These are phyloP conservation scores for Saiga tatarica DNA, from an alignment of 2,113 vertebrate species.

Conservation along the genomic window DNA sequence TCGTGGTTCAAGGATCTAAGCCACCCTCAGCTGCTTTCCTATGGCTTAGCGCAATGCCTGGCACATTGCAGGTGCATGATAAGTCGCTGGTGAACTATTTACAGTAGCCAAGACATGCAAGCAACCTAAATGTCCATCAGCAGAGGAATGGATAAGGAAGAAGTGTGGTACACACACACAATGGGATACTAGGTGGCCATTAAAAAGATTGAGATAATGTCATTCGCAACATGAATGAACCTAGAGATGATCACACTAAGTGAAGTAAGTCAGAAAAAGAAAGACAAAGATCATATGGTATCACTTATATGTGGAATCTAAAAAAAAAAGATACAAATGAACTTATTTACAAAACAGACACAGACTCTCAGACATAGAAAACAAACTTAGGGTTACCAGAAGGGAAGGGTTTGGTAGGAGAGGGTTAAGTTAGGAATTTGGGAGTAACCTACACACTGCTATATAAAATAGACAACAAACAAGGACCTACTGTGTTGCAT, in stretches of 20 bases:
- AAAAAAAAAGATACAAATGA: background rate
- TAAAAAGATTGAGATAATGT: background rate
- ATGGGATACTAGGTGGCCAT: background rate
- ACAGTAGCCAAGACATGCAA: background rate
- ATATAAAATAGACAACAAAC: background rate
- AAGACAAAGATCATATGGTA: background rate
- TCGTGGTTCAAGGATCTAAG: accelerated
- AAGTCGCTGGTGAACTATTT: background rate
- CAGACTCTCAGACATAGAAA: background rate
- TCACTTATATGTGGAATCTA: background rate
- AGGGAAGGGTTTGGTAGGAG: background rate
- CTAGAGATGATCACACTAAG: background rate
- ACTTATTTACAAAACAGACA: background rate
- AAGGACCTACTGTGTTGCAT: background rate
- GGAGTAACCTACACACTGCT: background rate
- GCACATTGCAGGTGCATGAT: background rate
- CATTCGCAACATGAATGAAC: background rate
- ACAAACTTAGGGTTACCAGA: background rate
- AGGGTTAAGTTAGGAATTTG: background rate
- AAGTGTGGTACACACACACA: background rate
- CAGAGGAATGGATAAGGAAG: background rate
- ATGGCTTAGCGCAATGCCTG: accelerated
- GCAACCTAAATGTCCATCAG: background rate
- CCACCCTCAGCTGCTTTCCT: background rate
- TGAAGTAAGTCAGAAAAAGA: background rate